These are phyloP conservation scores for Acyrthosiphon pisum DNA, from an alignment of 1,140 invertebrate species.

Conservation along the genomic window DNA sequence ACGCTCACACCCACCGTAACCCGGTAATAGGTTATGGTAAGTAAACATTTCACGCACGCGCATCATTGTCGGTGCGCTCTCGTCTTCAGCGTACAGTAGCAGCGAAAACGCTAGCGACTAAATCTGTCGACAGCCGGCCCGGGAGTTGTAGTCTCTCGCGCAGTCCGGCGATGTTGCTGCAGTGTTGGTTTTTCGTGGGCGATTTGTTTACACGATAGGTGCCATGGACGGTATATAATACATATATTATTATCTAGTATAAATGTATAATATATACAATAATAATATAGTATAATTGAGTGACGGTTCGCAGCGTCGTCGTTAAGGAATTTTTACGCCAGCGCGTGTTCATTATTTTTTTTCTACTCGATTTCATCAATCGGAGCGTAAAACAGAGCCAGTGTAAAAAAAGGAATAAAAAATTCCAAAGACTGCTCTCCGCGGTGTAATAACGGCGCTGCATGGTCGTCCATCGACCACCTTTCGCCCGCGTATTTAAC, in stretches of 20 bases:
- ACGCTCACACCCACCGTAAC: not conserved
- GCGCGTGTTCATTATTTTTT: not conserved
- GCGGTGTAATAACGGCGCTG: no score
- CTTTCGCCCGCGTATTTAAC: not conserved
- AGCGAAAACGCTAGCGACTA: not conserved
- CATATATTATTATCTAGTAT: no score
- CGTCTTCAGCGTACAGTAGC: not conserved
- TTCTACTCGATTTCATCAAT: not conserved
- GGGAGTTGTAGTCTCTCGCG: slow-evolving; percentile 1
- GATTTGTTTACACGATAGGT: not conserved
- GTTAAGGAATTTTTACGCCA: not conserved
- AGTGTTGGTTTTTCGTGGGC: not conserved
- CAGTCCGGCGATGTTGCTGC: no score
- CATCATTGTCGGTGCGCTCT: not conserved
- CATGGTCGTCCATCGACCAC: not conserved
- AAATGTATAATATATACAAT: not conserved
- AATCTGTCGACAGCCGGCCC: slow-evolving; percentile 1
- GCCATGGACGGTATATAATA: not conserved
- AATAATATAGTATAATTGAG: slow-evolving; percentile 19
- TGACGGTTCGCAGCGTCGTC: not conserved
- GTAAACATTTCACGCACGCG: not conserved
- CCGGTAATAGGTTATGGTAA: not conserved
- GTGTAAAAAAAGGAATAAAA: not conserved
- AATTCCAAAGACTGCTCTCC: not conserved
- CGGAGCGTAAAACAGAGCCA: not conserved